These are phyloP conservation scores for Phrynosoma platyrhinos DNA, from an alignment of 2,113 vertebrate species.

Conservation along the genomic window DNA sequence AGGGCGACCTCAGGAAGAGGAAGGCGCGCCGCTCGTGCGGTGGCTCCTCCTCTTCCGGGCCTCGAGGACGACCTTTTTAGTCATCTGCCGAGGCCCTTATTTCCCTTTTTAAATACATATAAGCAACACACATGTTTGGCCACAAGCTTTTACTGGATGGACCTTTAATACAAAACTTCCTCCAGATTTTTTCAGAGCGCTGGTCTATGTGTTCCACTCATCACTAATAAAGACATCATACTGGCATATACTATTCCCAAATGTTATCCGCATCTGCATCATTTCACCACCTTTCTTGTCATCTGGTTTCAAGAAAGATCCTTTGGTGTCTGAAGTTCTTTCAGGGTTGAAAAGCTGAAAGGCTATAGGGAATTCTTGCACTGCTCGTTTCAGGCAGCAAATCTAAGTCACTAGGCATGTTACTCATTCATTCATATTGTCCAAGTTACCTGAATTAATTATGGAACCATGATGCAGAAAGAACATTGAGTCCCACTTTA, in stretches of 20 bases:
- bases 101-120: too few relatives aligned
- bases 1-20: too few relatives aligned
- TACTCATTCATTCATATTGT: slow-evolving; percentile 13
- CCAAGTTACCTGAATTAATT: slow-evolving; percentile 10
- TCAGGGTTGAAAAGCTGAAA: background rate
- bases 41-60: too few relatives aligned
- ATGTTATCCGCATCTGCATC: background rate
- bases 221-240: background rate
- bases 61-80: too few relatives aligned
- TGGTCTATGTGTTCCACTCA: background rate
- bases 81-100: too few relatives aligned
- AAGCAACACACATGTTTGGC: too few relatives aligned
- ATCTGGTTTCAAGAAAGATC: background rate
- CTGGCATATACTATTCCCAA: background rate
- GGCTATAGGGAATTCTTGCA: slow-evolving; percentile 20
- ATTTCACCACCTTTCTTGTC: background rate
- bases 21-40: too few relatives aligned
- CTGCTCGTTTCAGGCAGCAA: background rate
- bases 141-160: too few relatives aligned
- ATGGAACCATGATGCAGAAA: background rate
- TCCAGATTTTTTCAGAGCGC: background rate
- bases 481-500: background rate
- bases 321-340: background rate
- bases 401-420: background rate
- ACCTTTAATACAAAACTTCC: too few relatives aligned